Conservation (phyloP, 2,113 vertebrate genomes). For the Planiliza haematocheilus region DNA sequence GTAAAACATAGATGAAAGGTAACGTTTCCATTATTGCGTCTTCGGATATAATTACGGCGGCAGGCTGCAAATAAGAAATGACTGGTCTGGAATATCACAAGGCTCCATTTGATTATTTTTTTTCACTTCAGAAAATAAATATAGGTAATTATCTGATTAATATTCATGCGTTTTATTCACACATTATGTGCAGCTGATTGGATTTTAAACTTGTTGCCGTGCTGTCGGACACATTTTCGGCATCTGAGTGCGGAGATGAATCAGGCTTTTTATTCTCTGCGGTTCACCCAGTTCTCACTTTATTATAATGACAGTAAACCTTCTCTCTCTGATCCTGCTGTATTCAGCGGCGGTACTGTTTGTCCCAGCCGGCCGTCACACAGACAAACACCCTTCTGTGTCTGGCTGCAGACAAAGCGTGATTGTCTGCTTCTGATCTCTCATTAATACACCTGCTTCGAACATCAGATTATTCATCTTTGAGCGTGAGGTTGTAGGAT, state of each 20-base stretch:
- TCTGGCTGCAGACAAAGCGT: conserved; percentile 2
- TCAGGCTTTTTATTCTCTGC: background rate
- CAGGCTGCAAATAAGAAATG: background rate
- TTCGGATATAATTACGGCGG: background rate
- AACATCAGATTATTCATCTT: background rate
- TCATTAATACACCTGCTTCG: background rate
- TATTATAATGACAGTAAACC: background rate
- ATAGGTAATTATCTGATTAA: no score
- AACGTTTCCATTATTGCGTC: conserved; percentile 10
- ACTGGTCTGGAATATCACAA: no score
- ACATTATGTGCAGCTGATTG: no score
- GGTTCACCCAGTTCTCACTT: conserved; percentile 1
- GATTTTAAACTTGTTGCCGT: background rate
- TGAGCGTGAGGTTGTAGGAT: no score
- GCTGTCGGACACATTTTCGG: background rate
- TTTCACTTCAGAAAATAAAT: no score
- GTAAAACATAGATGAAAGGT: conserved; percentile 30
- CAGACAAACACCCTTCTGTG: conserved; percentile 21
- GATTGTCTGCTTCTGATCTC: conserved; percentile 23
- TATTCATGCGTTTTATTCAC: no score
- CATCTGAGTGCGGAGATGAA: background rate
- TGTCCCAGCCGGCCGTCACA: conserved; percentile 5
- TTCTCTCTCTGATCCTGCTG: background rate
- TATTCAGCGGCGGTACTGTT: background rate
- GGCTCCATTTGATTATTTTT: no score